phyloP scores from a whole-genome alignment of 2,888 invertebrate genomes.

The Lepidocyrtoides sp. region DNA sequence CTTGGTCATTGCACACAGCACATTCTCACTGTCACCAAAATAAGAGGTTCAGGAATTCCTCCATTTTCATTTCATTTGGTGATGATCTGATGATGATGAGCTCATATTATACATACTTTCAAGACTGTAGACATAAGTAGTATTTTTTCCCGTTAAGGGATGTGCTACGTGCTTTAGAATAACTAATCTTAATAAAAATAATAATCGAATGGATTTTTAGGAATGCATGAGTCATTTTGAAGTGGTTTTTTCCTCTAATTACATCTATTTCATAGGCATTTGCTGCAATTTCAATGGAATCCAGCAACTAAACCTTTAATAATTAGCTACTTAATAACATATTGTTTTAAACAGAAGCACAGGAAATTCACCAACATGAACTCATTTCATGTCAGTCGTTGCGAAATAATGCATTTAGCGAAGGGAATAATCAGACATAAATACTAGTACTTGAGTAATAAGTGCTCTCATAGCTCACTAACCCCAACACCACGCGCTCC shows the following conservation, averaged over 20 bases:
- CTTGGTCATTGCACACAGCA: slow-evolving; percentile 37
- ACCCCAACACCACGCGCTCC: neutral
- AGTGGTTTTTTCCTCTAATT: slow-evolving; percentile 6
- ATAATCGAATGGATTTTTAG: too few relatives aligned
- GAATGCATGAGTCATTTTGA: too few relatives aligned
- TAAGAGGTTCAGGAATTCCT: neutral
- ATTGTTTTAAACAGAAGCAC: too few relatives aligned
- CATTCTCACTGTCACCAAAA: slow-evolving; percentile 18
- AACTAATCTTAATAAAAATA: too few relatives aligned
- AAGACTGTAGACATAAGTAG: too few relatives aligned
- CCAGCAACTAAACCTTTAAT: neutral
- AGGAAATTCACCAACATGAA: neutral
- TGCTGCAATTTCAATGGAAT: neutral
- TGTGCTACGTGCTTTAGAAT: too few relatives aligned
- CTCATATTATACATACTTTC: too few relatives aligned
- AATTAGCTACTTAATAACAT: neutral
- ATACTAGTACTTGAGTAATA: neutral
- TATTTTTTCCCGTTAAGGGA: too few relatives aligned
- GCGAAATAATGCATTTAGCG: neutral
- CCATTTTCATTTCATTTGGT: neutral
- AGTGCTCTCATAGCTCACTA: slow-evolving; percentile 26
- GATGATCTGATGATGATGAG: too few relatives aligned
- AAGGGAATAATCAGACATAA: neutral
- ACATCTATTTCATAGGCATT: neutral
- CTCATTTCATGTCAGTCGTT: neutral